Evolutionary conservation across 2,888 invertebrate genomes (phyloP).

Genomic region (Acleris sparsana): DNA sequence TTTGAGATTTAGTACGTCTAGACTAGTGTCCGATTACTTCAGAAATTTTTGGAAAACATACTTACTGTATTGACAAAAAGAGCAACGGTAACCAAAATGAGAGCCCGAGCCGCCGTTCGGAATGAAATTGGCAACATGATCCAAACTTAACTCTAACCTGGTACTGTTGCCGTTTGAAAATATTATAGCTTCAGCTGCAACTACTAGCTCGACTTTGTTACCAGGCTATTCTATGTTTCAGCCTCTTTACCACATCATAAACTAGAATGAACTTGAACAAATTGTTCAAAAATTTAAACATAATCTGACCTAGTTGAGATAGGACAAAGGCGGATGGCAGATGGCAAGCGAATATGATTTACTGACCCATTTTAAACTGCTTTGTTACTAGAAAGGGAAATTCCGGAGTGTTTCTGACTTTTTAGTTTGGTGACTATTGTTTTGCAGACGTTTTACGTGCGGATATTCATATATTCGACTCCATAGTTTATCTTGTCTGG

Average conservation of each 20-base stretch:
- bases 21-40: too few relatives aligned
- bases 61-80: too few relatives aligned
- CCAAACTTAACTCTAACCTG: too few relatives aligned
- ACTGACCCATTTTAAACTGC: slow-evolving; percentile 16
- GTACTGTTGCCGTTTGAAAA: too few relatives aligned
- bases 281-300: not conserved
- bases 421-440: not conserved
- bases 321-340: not conserved
- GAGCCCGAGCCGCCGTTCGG: not conserved
- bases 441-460: not conserved
- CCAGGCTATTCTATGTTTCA: not conserved
- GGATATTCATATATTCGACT: too few relatives aligned
- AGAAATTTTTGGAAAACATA: too few relatives aligned
- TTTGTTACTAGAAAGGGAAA: slow-evolving; percentile 13
- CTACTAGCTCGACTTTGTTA: too few relatives aligned
- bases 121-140: too few relatives aligned
- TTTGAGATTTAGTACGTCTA: too few relatives aligned
- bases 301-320: slow-evolving; percentile 2
- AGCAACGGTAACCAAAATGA: too few relatives aligned
- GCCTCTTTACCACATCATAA: not conserved
- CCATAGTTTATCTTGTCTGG: too few relatives aligned
- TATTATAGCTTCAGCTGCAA: too few relatives aligned
- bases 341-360: slow-evolving; percentile 4
- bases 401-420: not conserved
- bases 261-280: slow-evolving; percentile 6